Conservation (phyloP, 2,113 vertebrate genomes). For the Hypanus sabinus region DNA sequence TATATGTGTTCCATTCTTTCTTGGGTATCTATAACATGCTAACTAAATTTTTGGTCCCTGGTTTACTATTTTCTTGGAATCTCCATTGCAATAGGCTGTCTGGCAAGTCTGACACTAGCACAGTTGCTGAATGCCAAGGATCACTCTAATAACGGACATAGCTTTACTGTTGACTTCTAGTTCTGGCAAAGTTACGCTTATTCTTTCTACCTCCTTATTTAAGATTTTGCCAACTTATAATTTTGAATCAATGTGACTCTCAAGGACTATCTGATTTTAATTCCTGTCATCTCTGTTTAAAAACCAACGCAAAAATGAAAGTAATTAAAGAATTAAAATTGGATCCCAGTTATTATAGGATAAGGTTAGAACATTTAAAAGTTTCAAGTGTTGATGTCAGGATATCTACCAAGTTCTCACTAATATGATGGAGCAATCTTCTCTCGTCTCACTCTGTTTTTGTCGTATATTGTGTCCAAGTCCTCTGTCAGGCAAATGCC, state of each 20-base stretch:
- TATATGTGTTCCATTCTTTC: too few species aligned
- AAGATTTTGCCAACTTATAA: background rate
- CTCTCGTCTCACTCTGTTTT: background rate
- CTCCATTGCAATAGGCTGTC: too few species aligned
- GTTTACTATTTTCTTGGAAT: too few species aligned
- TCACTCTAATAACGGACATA: too few species aligned
- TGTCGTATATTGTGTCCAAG: background rate
- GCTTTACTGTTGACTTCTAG: too few species aligned
- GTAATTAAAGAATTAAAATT: background rate
- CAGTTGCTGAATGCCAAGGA: too few species aligned
- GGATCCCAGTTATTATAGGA: background rate
- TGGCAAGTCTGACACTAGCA: too few species aligned
- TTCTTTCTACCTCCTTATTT: background rate
- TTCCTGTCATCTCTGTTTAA: too few species aligned
- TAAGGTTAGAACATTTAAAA: background rate
- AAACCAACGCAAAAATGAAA: too few species aligned
- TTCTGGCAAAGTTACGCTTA: background rate
- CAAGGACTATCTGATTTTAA: background rate
- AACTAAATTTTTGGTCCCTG: too few species aligned
- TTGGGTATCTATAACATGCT: too few species aligned
- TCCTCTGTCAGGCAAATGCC: background rate
- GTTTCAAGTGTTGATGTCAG: background rate
- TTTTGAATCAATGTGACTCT: background rate
- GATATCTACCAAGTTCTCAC: background rate
- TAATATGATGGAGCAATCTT: background rate